Evolutionary conservation across 2,888 invertebrate genomes (phyloP).

Genomic region (Cataglyphis albicans): DNA sequence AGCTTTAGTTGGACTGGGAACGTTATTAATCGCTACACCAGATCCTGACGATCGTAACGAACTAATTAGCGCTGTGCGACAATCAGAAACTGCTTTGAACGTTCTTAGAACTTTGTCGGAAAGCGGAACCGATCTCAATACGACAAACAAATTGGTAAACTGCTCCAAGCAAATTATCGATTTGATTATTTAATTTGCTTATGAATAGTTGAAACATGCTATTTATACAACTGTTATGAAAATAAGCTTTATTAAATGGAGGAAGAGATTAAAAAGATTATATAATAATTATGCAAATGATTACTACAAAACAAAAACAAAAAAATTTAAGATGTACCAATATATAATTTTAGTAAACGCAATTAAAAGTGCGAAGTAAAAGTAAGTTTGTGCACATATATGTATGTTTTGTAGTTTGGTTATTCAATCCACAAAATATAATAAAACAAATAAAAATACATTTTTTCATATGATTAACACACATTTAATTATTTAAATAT

Average conservation of each 20-base stretch:
- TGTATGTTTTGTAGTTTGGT: conserved; percentile 63
- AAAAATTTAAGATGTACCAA: conserved; percentile 6
- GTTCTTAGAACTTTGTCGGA: conserved; percentile 78
- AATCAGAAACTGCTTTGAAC: conserved; percentile 77
- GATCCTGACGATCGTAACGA: conserved; percentile 79
- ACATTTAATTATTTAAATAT: conserved; percentile 18
- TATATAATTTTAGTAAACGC: conserved; percentile 30
- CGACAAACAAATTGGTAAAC: conserved; percentile 78
- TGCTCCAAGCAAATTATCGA: conserved; percentile 83
- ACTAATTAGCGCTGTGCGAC: conserved; percentile 77
- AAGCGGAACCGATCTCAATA: conserved; percentile 64
- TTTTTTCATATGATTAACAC: conserved; percentile 54
- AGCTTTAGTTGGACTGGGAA: conserved; percentile 92
- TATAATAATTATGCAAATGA: background rate
- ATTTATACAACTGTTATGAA: conserved; percentile 22
- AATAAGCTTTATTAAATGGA: conserved; percentile 25
- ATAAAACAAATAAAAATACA: conserved; percentile 66
- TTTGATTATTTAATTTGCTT: conserved; percentile 78
- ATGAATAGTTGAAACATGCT: background rate
- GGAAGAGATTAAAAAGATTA: conserved; percentile 1
- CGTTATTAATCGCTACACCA: conserved; percentile 88
- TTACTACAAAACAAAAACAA: conserved; percentile 4
- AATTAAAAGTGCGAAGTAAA: conserved; percentile 12
- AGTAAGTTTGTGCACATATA: conserved; percentile 60
- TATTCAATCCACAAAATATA: conserved; percentile 56